A percentile compares a stretch with the other conserved stretches of the same genome.
phyloP scores from a whole-genome alignment of 2,888 invertebrate genomes.

The Tachystola acroxantha region DNA sequence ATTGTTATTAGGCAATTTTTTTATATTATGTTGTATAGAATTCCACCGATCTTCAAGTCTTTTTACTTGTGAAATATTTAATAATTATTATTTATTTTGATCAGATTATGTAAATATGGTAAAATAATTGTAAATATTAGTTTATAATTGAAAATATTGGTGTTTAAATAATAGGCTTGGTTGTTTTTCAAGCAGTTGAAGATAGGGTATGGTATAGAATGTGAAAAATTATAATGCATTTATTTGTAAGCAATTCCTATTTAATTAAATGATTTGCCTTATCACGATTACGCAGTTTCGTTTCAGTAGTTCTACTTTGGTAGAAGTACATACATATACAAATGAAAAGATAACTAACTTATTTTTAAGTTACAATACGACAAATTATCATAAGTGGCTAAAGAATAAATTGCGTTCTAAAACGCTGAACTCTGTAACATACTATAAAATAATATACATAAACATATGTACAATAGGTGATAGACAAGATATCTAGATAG shows the following conservation, averaged over 20 bases:
- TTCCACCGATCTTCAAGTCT: slow-evolving; percentile 55
- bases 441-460: no score
- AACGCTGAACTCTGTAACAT: no score
- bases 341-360: no score
- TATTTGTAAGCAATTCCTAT: slow-evolving; percentile 44
- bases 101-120: slow-evolving; percentile 53
- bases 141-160: slow-evolving; percentile 17
- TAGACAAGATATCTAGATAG: no score
- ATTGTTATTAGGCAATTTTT: slow-evolving; percentile 57
- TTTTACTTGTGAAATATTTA: slow-evolving; percentile 40
- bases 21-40: slow-evolving; percentile 32
- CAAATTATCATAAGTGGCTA: no score
- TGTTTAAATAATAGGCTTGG: slow-evolving; percentile 4
- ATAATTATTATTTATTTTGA: slow-evolving; percentile 61
- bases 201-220: not conserved
- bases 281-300: slow-evolving; percentile 15
- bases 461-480: no score
- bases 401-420: no score
- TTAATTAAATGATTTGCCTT: slow-evolving; percentile 33
- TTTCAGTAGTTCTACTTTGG: not conserved
- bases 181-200: not conserved
- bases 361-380: no score
- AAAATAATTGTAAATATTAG: slow-evolving; percentile 54
- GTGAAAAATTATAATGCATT: slow-evolving; percentile 48
- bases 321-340: no score